Evolutionary conservation across 2,888 invertebrate genomes (phyloP).

Genomic region (Hymenopus coronatus): DNA sequence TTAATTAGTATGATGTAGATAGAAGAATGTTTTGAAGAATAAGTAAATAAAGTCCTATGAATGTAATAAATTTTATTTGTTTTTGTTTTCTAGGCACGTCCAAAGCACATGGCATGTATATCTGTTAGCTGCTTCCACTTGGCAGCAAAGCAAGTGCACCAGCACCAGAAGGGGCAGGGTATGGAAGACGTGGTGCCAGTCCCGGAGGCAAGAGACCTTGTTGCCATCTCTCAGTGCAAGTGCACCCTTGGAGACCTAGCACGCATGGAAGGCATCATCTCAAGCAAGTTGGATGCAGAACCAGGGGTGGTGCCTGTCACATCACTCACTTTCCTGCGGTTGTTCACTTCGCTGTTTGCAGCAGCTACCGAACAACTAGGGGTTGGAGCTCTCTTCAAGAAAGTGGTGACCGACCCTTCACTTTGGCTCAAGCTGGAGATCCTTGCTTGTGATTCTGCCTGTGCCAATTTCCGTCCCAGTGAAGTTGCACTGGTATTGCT

Average conservation of each 20-base stretch:
- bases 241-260: slow-evolving; percentile 81
- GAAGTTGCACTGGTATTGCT: slow-evolving; percentile 76
- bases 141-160: slow-evolving; percentile 64
- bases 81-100: slow-evolving; percentile 53
- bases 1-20: too few species aligned
- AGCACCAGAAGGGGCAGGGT: slow-evolving; percentile 23
- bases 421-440: slow-evolving; percentile 70
- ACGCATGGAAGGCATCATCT: slow-evolving; percentile 81
- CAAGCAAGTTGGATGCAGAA: slow-evolving; percentile 68
- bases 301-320: slow-evolving; percentile 59
- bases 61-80: neutral
- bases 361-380: slow-evolving; percentile 55
- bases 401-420: slow-evolving; percentile 57
- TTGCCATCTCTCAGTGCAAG: slow-evolving; percentile 68
- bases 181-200: slow-evolving; percentile 33
- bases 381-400: slow-evolving; percentile 53
- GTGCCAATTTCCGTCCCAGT: slow-evolving; percentile 69
- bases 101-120: slow-evolving; percentile 84
- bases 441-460: slow-evolving; percentile 69
- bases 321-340: slow-evolving; percentile 65
- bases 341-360: slow-evolving; percentile 62
- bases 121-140: slow-evolving; percentile 83
- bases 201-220: slow-evolving; percentile 56
- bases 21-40: too few species aligned
- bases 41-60: too few species aligned